These are phyloP conservation scores for Pampusana beccarii DNA, from an alignment of 2,113 vertebrate species.

Conservation along the genomic window DNA sequence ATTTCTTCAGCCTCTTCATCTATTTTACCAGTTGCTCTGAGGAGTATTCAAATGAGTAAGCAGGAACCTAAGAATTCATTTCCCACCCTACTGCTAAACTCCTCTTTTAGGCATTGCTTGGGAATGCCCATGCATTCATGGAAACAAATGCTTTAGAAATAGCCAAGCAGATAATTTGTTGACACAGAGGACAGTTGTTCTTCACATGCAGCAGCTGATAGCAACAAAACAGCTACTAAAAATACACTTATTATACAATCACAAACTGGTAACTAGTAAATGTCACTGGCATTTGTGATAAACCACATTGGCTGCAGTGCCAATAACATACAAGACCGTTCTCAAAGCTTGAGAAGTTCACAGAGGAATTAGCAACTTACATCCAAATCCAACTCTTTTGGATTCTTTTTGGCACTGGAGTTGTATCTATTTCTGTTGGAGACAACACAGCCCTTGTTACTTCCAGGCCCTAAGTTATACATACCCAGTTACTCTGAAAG, in stretches of 20 bases:
- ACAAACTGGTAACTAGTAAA: neutral
- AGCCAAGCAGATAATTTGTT: constrained; percentile 33
- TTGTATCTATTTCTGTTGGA: neutral
- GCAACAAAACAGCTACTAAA: neutral
- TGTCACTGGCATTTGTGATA: neutral
- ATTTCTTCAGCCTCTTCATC: neutral
- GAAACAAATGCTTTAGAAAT: constrained; percentile 8
- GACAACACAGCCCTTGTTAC: neutral
- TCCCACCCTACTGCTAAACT: neutral
- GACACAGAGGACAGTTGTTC: constrained; percentile 19
- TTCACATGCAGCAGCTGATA: constrained; percentile 26
- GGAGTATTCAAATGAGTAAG: neutral
- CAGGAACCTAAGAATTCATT: neutral
- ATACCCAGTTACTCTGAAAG: neutral
- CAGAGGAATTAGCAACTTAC: neutral
- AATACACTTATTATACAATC: neutral
- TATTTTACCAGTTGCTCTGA: neutral
- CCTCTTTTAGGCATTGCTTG: neutral
- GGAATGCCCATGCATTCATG: neutral
- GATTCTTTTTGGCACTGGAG: neutral
- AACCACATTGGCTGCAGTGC: neutral
- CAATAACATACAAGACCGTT: neutral
- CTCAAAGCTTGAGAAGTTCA: neutral
- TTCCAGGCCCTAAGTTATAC: neutral
- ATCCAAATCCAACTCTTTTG: neutral